Base-by-base conservation (phyloP, 2,888 invertebrate species). In the Drosophila colorata region DNA sequence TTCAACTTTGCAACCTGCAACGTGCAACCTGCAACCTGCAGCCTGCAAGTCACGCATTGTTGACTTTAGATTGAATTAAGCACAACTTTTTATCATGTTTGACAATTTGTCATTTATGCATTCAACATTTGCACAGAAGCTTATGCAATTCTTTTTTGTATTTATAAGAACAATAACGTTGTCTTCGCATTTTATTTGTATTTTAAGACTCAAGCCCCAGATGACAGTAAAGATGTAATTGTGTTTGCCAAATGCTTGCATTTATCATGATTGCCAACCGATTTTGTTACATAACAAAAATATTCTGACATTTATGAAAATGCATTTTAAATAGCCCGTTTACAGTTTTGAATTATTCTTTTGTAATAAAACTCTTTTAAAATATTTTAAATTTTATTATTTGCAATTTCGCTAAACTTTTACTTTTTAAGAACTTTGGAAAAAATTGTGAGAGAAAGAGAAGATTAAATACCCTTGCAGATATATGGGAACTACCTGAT, bases 41-140 rank as follows among this genome's bases (percentile, higher is more conserved):
- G 35, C 33, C 41, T 73, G 43, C 53, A 57, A 56, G 74, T 59
- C 64, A 77, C 55, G 81, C 78, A 84, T 69, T 77, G 87, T 88
- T 87, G 87, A 84, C 53, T 71, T 53, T 67, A 52, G 63, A 88
- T 82, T 70, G 65, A 83, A 88, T 88, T 80, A 47, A 56, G 60
- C 63, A 57, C 48, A 44, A 48, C 48, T 68, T 56, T 31, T 48
- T 49, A 43, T 48, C 68, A 63, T 63, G 51, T 44, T 61, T 48
- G 52, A 67, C 61, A 73, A 73, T 58, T 76, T 59, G 41, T 43
- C 58, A 33, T 18, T 35, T 52, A 35, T 51, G 44, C 41, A 46
- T 38, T 18, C 49, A 76, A 61, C 16, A 47, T 67, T 48, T 31
- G 38, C 57, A 51, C 58, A 55, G 38, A 13, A 38, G 40, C 48